phyloP scores from a whole-genome alignment of 2,888 invertebrate species.

The Drosophila cracens region DNA sequence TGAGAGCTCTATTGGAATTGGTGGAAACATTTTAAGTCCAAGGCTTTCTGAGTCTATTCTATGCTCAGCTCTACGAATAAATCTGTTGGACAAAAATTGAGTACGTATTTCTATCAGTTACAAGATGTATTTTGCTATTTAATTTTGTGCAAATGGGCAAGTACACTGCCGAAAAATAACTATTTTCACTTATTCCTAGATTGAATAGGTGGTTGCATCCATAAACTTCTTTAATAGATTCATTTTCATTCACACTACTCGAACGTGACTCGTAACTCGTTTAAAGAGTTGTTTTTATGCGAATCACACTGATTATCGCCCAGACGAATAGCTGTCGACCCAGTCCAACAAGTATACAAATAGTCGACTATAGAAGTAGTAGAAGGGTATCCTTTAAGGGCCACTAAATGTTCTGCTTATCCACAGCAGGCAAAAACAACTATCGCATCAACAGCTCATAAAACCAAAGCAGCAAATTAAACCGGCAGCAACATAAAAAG shows the following conservation, averaged over 20 bases:
- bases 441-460: slow-evolving; percentile 78
- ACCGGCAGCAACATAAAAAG: slow-evolving; percentile 67
- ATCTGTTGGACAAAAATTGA: not conserved
- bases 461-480: slow-evolving; percentile 80
- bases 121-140: not conserved
- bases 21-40: not conserved
- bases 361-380: slow-evolving; percentile 6
- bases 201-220: not conserved
- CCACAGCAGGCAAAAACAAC: slow-evolving; percentile 40
- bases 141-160: not conserved
- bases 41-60: not conserved
- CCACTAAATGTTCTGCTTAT: slow-evolving; percentile 50
- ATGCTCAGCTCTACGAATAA: not conserved
- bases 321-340: slow-evolving; percentile 23
- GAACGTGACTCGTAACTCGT: slow-evolving; percentile 48
- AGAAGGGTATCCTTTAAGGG: slow-evolving; percentile 16
- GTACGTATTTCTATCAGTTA: not conserved
- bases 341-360: slow-evolving; percentile 13
- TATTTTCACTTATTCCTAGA: not conserved
- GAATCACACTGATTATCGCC: slow-evolving; percentile 38
- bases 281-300: slow-evolving; percentile 58
- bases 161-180: not conserved
- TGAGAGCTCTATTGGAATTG: not conserved
- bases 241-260: slow-evolving; percentile 28
- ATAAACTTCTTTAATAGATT: slow-evolving; percentile 3